Percentiles rank a stretch among this genome's conserved stretches.
phyloP scores from a whole-genome alignment of 2,797 vertebrate genomes.

The Rhyacichthys aspro region DNA sequence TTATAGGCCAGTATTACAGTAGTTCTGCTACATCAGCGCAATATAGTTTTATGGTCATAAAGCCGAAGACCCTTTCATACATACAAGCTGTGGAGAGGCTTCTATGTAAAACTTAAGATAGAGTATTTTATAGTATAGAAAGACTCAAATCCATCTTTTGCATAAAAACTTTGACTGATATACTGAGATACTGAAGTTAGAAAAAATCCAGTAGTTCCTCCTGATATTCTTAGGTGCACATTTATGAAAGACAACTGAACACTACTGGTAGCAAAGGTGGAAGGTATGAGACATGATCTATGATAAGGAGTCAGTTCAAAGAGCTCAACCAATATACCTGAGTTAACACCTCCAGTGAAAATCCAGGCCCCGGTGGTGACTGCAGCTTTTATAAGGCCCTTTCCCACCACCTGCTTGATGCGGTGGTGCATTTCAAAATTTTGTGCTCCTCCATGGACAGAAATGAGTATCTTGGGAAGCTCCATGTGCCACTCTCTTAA shows the following conservation, averaged over 20 bases:
- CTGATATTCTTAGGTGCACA: too few species aligned
- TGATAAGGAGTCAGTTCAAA: neutral
- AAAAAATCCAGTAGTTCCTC: too few species aligned
- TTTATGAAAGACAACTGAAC: too few species aligned
- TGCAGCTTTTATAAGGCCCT: constrained; percentile 98
- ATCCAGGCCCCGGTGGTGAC: constrained; percentile 99
- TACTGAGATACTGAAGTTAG: too few species aligned
- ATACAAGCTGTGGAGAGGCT: too few species aligned
- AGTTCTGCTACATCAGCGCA: constrained; percentile 64
- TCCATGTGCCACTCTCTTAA: constrained; percentile 99
- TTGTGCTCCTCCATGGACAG: constrained; percentile 97
- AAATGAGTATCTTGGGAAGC: constrained; percentile 98
- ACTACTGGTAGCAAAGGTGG: too few species aligned
- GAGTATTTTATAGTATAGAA: too few species aligned
- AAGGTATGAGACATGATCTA: too few species aligned
- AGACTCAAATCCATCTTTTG: too few species aligned
- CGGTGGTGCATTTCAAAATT: constrained; percentile 98
- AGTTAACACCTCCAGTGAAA: constrained; percentile 97
- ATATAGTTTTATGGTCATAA: constrained; percentile 10
- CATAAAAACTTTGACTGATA: too few species aligned
- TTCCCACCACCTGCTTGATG: constrained; percentile 97
- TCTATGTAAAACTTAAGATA: too few species aligned
- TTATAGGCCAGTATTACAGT: constrained; percentile 50
- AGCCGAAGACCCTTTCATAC: too few species aligned
- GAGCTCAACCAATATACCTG: constrained; percentile 78